Percentiles rank a stretch among this genome's conserved stretches.
These are phyloP conservation scores for Cardiocondyla obscurior DNA, from an alignment of 1,140 invertebrate species.

Conservation along the genomic window DNA sequence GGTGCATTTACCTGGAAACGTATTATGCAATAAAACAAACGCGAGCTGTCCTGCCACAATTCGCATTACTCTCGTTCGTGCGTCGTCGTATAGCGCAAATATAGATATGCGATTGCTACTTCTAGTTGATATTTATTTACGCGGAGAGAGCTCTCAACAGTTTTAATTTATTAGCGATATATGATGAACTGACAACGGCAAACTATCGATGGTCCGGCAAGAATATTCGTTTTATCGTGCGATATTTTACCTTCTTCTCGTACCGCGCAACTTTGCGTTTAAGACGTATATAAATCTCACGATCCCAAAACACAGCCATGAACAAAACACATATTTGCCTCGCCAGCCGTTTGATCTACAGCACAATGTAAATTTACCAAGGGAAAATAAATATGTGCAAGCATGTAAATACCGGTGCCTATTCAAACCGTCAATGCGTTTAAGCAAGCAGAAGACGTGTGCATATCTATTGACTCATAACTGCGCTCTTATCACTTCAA, in stretches of 20 bases:
- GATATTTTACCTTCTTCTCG: conserved; percentile 26
- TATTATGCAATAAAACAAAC: conserved; percentile 18
- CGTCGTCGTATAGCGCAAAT: not conserved
- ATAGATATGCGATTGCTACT: not conserved
- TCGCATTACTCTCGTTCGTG: not conserved
- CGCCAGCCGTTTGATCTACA: conserved; percentile 70
- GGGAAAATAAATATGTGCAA: conserved; percentile 48
- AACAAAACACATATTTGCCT: conserved; percentile 67
- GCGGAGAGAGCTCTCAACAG: not conserved
- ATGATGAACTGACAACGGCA: not conserved
- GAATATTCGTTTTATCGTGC: conserved; percentile 8
- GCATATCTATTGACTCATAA: conserved; percentile 23
- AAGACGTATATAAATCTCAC: conserved; percentile 46
- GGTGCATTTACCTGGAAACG: conserved; percentile 9
- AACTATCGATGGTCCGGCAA: not conserved
- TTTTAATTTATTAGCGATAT: conserved; percentile 15
- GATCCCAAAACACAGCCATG: conserved; percentile 43
- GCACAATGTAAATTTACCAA: conserved; percentile 43
- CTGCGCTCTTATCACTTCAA: conserved; percentile 1
- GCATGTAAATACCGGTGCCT: conserved; percentile 40
- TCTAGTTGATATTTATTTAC: not conserved
- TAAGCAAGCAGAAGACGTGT: conserved; percentile 23
- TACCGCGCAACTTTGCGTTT: not conserved
- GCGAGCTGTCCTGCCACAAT: not conserved
- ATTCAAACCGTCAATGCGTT: conserved; percentile 43